Percentiles rank a stretch among this genome's conserved stretches.
Evolutionary conservation across 2,113 vertebrate genomes (phyloP).

Genomic region (Apodemus sylvaticus): DNA sequence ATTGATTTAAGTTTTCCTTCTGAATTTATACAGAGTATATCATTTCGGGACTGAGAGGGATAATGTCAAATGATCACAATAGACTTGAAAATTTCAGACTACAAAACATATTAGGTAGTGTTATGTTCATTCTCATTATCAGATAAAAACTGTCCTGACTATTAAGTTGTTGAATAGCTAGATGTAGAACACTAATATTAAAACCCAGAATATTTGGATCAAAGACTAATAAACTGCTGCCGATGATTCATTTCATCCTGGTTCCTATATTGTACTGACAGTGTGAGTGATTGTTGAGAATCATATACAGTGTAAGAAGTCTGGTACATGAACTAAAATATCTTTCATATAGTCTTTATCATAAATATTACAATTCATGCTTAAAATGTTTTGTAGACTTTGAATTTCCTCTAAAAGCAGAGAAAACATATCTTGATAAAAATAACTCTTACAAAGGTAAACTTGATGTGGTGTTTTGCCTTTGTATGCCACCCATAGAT

Average conservation of each 20-base stretch:
- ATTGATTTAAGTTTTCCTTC: neutral
- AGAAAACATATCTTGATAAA: neutral
- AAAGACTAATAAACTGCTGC: neutral
- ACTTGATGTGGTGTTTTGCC: too few species aligned
- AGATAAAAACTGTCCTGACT: neutral
- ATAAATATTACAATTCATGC: neutral
- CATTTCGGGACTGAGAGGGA: neutral
- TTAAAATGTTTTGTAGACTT: neutral
- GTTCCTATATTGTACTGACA: neutral
- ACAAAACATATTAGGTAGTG: neutral
- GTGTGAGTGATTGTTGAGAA: neutral
- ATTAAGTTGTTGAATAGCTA: neutral
- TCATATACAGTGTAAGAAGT: neutral
- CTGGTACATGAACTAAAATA: neutral
- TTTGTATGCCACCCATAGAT: too few species aligned
- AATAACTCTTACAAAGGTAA: neutral
- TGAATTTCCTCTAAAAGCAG: neutral
- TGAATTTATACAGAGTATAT: neutral
- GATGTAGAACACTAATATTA: neutral
- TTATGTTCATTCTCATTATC: neutral
- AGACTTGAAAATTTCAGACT: neutral
- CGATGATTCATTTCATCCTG: neutral
- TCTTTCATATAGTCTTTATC: neutral
- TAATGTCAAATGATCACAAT: neutral
- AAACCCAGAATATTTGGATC: neutral